phyloP scores from a whole-genome alignment of 2,113 vertebrate species.

The Collichthys lucidus region DNA sequence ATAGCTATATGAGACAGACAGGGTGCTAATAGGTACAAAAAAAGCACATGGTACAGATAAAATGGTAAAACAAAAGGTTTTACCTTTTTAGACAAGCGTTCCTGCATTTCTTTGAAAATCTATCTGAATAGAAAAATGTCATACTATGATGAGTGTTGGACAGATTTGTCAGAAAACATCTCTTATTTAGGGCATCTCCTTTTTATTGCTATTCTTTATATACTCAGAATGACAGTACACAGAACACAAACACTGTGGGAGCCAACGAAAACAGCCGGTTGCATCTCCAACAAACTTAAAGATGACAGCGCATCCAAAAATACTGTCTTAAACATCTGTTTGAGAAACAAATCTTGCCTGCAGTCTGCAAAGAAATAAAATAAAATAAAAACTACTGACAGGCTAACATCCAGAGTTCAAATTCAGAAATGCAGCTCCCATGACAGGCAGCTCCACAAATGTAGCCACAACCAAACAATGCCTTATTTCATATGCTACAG shows the following conservation, averaged over 20 bases:
- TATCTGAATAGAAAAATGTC: neutral
- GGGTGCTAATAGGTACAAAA: neutral
- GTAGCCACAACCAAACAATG: neutral
- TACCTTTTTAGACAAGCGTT: neutral
- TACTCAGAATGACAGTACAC: neutral
- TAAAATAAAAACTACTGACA: neutral
- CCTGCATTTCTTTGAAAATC: conserved; percentile 7
- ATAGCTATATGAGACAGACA: neutral
- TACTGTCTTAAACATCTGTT: neutral
- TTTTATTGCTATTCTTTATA: conserved; percentile 8
- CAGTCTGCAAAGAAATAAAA: neutral
- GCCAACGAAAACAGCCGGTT: conserved; percentile 23
- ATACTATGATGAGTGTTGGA: neutral
- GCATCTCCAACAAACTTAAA: neutral
- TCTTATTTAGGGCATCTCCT: conserved; percentile 9
- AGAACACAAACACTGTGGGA: conserved; percentile 2
- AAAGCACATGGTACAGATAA: neutral
- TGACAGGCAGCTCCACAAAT: no score
- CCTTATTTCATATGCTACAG: no score
- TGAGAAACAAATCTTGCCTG: neutral
- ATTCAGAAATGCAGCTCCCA: no score
- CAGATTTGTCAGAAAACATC: neutral
- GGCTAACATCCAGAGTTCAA: no score
- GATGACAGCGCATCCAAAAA: conserved; percentile 22
- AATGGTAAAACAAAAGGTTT: no score